Evolutionary conservation across 1,140 invertebrate species (phyloP).

Genomic region (Palaemon carinicauda): DNA sequence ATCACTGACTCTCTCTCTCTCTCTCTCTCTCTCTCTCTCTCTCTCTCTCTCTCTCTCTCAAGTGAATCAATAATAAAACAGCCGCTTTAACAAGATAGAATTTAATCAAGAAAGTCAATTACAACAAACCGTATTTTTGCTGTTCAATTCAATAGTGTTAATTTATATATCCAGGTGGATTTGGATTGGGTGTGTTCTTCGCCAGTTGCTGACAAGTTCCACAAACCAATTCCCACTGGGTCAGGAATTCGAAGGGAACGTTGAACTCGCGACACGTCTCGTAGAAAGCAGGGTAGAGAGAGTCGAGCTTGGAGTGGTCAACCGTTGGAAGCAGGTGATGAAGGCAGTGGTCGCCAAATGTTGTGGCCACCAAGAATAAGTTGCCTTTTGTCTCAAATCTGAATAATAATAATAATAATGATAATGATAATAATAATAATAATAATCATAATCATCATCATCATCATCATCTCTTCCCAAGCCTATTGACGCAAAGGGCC

Average conservation of each 20-base stretch:
- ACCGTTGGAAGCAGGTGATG: conserved; percentile 85
- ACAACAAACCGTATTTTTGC: too few species aligned
- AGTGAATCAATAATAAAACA: too few species aligned
- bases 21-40: too few species aligned
- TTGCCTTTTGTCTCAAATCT: conserved; percentile 64
- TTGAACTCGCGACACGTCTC: conserved; percentile 77
- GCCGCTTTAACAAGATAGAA: too few species aligned
- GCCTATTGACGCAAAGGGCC: too few species aligned
- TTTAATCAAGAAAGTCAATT: too few species aligned
- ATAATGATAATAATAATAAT: too few species aligned
- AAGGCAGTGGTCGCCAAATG: conserved; percentile 79
- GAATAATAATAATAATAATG: too few species aligned
- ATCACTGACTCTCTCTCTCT: too few species aligned
- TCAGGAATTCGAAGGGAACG: conserved; percentile 63
- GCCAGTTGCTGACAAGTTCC: conserved; percentile 76
- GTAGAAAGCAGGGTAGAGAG: conserved; percentile 73
- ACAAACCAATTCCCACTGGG: conserved; percentile 71
- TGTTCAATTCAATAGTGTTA: not conserved
- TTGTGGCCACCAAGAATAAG: conserved; percentile 74
- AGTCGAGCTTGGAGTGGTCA: conserved; percentile 76
- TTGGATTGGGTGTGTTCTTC: conserved; percentile 31
- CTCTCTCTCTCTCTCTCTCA: too few species aligned
- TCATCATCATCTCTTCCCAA: too few species aligned
- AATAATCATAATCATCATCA: too few species aligned
- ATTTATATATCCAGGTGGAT: conserved; percentile 17